These are phyloP conservation scores for Frankliniella fusca DNA, from an alignment of 2,888 invertebrate species.

Conservation along the genomic window DNA sequence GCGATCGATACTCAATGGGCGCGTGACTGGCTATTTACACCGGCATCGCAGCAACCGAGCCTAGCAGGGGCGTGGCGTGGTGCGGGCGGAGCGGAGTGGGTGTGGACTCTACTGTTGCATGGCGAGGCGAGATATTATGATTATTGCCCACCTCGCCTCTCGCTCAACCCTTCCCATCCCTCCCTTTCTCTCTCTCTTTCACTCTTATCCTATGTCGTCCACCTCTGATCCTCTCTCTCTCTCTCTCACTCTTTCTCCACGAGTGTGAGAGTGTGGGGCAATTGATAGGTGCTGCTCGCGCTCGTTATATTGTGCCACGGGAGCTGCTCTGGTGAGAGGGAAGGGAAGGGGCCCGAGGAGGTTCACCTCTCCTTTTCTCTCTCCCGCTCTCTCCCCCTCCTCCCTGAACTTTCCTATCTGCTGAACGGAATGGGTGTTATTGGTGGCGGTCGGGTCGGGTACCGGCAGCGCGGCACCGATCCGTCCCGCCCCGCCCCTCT, in stretches of 20 bases:
- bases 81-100: too few relatives aligned
- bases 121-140: too few relatives aligned
- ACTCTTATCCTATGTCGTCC: conserved; percentile 7
- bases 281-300: conserved; percentile 18
- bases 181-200: conserved; percentile 26
- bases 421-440: neutral
- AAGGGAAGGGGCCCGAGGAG: neutral
- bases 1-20: too few relatives aligned
- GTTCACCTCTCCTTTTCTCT: neutral
- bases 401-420: neutral
- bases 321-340: neutral
- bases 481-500: neutral
- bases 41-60: too few relatives aligned
- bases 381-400: neutral
- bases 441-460: neutral
- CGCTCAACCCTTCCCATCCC: neutral
- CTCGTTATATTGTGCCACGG: neutral
- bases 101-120: too few relatives aligned
- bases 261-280: conserved; percentile 12
- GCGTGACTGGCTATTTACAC: too few relatives aligned
- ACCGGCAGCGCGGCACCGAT: too few relatives aligned
- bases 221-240: conserved; percentile 5
- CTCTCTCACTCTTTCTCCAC: conserved; percentile 11
- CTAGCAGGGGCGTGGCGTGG: too few relatives aligned
- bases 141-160: too few relatives aligned